These are phyloP conservation scores for Patella vulgata DNA, from an alignment of 1,140 invertebrate species.

Conservation along the genomic window DNA sequence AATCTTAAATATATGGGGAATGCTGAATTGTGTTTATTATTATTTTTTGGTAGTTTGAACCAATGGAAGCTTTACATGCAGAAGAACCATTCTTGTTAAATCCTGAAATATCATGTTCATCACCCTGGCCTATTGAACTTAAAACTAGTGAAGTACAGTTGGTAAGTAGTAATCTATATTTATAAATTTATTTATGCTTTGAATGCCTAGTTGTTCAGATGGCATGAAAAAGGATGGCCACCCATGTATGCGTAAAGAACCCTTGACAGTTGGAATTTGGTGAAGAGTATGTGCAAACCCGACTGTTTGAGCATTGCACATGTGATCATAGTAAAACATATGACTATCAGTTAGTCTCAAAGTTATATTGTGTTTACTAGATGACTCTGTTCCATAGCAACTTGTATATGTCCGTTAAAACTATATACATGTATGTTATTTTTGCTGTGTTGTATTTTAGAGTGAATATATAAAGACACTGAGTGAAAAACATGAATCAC, in stretches of 20 bases:
- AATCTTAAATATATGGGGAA: too few species aligned
- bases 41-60: slow-evolving; percentile 53
- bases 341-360: too few species aligned
- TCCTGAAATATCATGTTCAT: slow-evolving; percentile 61
- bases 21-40: too few species aligned
- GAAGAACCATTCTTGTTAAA: slow-evolving; percentile 63
- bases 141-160: slow-evolving; percentile 55
- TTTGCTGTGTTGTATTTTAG: slow-evolving; percentile 50
- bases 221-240: too few species aligned
- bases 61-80: slow-evolving; percentile 55
- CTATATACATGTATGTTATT: too few species aligned
- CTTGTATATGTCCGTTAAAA: too few species aligned
- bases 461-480: slow-evolving; percentile 46
- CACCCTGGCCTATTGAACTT: slow-evolving; percentile 63
- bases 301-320: too few species aligned
- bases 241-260: background rate
- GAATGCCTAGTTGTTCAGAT: too few species aligned
- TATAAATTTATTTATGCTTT: background rate
- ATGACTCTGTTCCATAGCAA: too few species aligned
- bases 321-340: too few species aligned
- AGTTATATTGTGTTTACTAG: background rate
- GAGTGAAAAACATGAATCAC: slow-evolving; percentile 50
- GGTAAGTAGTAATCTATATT: slow-evolving; percentile 38
- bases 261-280: too few species aligned
- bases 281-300: too few species aligned